Evolutionary conservation across 2,797 vertebrate genomes (phyloP), one percentile per base, ranked within the genome.

Genomic region (Sebastes iracundus): DNA sequence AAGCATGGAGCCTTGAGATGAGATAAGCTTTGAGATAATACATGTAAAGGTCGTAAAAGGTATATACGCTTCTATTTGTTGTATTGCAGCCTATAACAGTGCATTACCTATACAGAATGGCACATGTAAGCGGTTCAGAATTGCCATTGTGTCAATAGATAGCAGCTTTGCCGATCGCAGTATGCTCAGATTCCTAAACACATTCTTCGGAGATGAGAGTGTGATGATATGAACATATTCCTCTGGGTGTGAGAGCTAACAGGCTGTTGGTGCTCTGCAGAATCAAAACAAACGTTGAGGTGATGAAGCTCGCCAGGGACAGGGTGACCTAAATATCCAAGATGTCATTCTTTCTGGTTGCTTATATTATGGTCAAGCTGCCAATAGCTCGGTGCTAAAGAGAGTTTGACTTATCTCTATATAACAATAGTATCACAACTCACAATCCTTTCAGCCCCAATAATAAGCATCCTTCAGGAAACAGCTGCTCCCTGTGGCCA

Each of bases 11-110:
- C 90, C 88, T 85, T 80, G 72, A 82, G 32, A 83, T 75, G 74
- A 82, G 49, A 53, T 77, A 66, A 82, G 83, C 91, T 92, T 91
- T 88, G 66, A 89, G 65, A 89, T 90, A 79, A 88, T 56, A 65
- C 70, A 83, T 87, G 81, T 80, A 76, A 75, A 82, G 80, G 88
- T 66, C 70, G 28, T 85, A 77, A 83, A 90, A 89, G 80, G 80
- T 83, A 88, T 88, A 84, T 81, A 86, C n/a, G 80, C 90, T 90
- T 88, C 67, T 89, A 82, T 88, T 90, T 90, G 87, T 93, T 90
- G 86, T 91, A 93, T 84, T 83, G 81, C 87, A 85, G 88, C 75
- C 86, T 90, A 83, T 87, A 86, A 75, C 85, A 83, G 76, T 88
- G 77, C 81, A 86, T 93, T 90, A 82, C 82, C 79, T 90, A 82